Evolutionary conservation across 2,888 invertebrate genomes (phyloP), one percentile per base, ranked within the genome.

Genomic region (Thyatira batis): DNA sequence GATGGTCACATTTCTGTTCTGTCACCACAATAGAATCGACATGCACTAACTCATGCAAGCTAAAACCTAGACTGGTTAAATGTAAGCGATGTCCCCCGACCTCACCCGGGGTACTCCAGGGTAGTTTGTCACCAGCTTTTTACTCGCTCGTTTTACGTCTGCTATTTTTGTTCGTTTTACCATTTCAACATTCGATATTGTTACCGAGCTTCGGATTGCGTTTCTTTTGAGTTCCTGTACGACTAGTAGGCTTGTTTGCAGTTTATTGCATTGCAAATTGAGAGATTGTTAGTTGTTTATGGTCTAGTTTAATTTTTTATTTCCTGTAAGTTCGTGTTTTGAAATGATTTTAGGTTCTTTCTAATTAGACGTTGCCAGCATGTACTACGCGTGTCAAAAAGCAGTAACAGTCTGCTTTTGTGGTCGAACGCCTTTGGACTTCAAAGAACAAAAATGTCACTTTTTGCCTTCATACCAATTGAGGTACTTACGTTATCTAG

Each of bases 41-140:
- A 27, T 49, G 54, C 48, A 52, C 52, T 56, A 54, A 56, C 54
- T 59, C 64, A 62, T 67, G 62, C 50, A 13, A 44, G 39, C 52
- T 54, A 66, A 64, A 64, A 61, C 53, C 53, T n/a, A 21, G 51
- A 55, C 57, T 49, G 57, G 23, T 43, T 21, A 21, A 45, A 78
- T 70, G 79, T 81, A 82, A 80, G 79, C 73, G 74, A 73, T 68
- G 63, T 67, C 60, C 66, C 57, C 52, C 53, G 65, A 54, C 72
- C 71, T 67, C 59, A 58, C 61, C 61, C 45, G 57, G 61, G 3
- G 33, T 13, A 33, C 33, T 6, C 33, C n/a, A n/a, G 55, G 71
- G 68, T 76, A 76, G 73, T 84, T 82, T 82, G 79, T 84, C 82
- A 82, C 81, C 71, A 55, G 55, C 66, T 63, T 73, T 73, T 70